Evolutionary conservation across 2,888 invertebrate genomes (phyloP), one percentile per base, ranked within the genome.

Genomic region (Erebia palarica): DNA sequence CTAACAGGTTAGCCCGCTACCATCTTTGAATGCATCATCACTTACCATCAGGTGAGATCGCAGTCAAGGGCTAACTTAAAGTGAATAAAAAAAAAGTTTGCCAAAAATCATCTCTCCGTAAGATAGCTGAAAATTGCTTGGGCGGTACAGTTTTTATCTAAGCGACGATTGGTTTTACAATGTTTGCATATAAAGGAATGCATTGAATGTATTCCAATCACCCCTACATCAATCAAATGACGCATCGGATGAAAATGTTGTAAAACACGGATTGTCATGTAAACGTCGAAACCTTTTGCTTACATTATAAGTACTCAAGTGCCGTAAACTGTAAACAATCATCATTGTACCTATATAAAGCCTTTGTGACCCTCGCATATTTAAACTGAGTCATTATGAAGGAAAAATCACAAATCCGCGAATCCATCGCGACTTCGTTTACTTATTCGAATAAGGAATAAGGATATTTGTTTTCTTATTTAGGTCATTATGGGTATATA

Each of bases 321-420:
- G 85, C 85, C 84, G 86, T 81, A 87, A 86, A 84, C 80, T 75
- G 85, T 84, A 90, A 91, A 91, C 87, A 90, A 75, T 78, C 82
- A 90, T 91, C 84, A 89, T 91, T 84, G 81, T 60, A 55, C 55
- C 55, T 55, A 71, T 82, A 84, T 84, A 86, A 86, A 88, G 84
- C 82, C 87, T 91, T 91, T 91, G 90, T 90, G 86, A 84, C 81
- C 82, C 80, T 80, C 80, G 81, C 80, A 73, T 89, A 82, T 91
- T 89, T 88, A 82, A 73, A 74, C 84, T 91, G 92, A 91, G 81
- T 92, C 92, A 91, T 80, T 78, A 80, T 81, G 77, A 84, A 85
- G 83, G 84, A 83, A 85, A 77, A 75, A 77, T 81, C 78, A 78
- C 78, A 79, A 80, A 82, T 85, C 83, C 80, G 82, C 81, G 82